Evolutionary conservation across 1,140 invertebrate species (phyloP).

Genomic region (Uloborus diversus): DNA sequence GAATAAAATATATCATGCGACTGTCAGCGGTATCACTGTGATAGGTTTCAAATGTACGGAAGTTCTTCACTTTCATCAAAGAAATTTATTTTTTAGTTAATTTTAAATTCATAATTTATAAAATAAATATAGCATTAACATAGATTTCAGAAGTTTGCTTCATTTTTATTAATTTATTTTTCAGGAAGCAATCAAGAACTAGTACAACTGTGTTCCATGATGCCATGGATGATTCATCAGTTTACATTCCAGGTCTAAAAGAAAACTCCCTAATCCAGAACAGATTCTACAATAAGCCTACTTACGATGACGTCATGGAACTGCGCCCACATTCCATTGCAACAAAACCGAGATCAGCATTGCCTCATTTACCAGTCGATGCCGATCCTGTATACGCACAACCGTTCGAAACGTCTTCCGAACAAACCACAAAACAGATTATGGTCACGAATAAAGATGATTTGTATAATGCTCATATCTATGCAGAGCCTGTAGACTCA

Average conservation of each 20-base stretch:
- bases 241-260: background rate
- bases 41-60: too few species aligned
- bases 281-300: background rate
- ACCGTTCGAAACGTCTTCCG: slow-evolving; percentile 24
- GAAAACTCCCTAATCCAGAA: background rate
- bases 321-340: background rate
- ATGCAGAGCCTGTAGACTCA: slow-evolving; percentile 37
- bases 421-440: background rate
- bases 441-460: background rate
- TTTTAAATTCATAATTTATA: too few species aligned
- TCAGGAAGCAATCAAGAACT: slow-evolving; percentile 10
- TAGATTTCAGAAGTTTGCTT: background rate
- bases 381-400: slow-evolving; percentile 42
- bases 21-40: too few species aligned
- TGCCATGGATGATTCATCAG: background rate
- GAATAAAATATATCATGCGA: too few species aligned
- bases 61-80: too few species aligned
- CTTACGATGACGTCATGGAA: slow-evolving; percentile 33
- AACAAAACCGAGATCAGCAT: background rate
- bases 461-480: slow-evolving; percentile 43
- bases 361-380: slow-evolving; percentile 11
- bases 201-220: slow-evolving; percentile 36
- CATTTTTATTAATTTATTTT: background rate
- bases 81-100: too few species aligned
- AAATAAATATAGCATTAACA: too few species aligned